These are phyloP conservation scores for Clostera curtula DNA, from an alignment of 2,888 invertebrate species.

Conservation along the genomic window DNA sequence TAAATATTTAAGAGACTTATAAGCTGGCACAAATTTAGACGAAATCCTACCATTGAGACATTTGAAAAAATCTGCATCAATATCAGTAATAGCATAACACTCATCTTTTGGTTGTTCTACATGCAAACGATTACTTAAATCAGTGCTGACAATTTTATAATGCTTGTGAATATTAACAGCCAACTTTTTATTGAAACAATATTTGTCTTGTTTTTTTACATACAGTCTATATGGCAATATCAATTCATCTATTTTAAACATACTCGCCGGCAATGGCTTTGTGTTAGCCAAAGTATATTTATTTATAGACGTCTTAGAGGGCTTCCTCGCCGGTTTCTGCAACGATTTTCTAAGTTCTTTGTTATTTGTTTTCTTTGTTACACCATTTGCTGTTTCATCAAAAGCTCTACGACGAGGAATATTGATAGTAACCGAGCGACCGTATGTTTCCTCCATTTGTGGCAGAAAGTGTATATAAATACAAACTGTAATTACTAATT, in stretches of 20 bases:
- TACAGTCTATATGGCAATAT: conserved; percentile 41
- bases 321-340: conserved; percentile 15
- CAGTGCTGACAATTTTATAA: conserved; percentile 40
- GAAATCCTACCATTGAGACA: conserved; percentile 32
- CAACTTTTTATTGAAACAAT: conserved; percentile 28
- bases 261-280: conserved; percentile 25
- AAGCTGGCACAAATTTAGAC: conserved; percentile 28
- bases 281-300: conserved; percentile 27
- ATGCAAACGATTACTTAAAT: conserved; percentile 32
- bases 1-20: conserved; percentile 37
- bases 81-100: conserved; percentile 34
- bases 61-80: conserved; percentile 39
- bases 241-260: conserved; percentile 33
- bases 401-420: conserved; percentile 28
- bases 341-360: too few species aligned
- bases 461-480: neutral
- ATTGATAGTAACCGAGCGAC: conserved; percentile 27
- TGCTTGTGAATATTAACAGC: conserved; percentile 31
- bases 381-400: conserved; percentile 10
- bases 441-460: conserved; percentile 26
- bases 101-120: conserved; percentile 31
- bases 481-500: too few species aligned
- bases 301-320: conserved; percentile 18
- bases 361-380: conserved; percentile 14
- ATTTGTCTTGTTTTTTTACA: conserved; percentile 31